Evolutionary conservation across 2,888 invertebrate species (phyloP), one percentile per base, ranked within the genome.

Genomic region (Papilio protenor): DNA sequence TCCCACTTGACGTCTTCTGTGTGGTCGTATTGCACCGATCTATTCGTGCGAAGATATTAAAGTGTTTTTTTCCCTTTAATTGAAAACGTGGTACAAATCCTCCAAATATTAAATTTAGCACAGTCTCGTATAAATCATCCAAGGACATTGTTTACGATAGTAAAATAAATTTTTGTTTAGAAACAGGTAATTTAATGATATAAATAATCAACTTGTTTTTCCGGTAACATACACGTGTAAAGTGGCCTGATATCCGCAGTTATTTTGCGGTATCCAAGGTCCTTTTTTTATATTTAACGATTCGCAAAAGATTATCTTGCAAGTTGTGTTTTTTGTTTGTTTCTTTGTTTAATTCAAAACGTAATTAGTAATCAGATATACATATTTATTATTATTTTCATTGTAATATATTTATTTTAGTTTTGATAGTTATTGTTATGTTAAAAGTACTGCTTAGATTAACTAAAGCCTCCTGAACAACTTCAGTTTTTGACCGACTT

Each of bases 211-310:
- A 75, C 23, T 71, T 23, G 78, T 72, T 75, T 77, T 75, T 75
- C 78, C 78, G 78, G 78, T 75, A 78, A 11, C 45, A 23, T 40
- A 64, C 71, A 72, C 78, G 78, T 78, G 78, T 72, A 77, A 69
- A 45, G 45, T 64, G 40, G 27, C 47, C 16, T 49, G 57, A 69
- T 77, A 77, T 75, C 61, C 75, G 61, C 18, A 61, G 71, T 61
- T 73, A 72, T 71, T 75, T 75, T 23, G 75, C 75, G 66, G 27
- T 52, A 66, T 75, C 27, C 78, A 78, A 78, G 78, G 78, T 75
- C 72, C 61, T 75, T 75, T 70, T 73, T 75, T 78, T 57, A 57
- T 57, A 64, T 64, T 55, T n/a, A 18, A 45, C 27, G 47, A 70
- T 75, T 64, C 52, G 75, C 75, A 33, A 52, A 75, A 64, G 21